phyloP scores from a whole-genome alignment of 2,113 vertebrate genomes.

The Podarcis raffonei region DNA sequence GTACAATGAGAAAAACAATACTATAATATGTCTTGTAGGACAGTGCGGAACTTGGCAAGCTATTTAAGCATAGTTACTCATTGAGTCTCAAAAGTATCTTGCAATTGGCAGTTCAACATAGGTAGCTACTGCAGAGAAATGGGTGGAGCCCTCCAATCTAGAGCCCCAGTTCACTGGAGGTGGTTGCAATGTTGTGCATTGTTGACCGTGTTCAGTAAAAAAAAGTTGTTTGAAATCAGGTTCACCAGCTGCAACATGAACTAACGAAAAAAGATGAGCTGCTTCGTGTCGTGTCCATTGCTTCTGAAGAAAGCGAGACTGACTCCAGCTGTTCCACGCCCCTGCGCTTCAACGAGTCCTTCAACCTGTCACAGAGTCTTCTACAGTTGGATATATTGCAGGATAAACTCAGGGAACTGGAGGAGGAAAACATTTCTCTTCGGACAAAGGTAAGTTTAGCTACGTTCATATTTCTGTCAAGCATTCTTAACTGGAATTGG shows the following conservation, averaged over 20 bases:
- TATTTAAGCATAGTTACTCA: not conserved
- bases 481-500: not conserved
- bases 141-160: not conserved
- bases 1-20: not conserved
- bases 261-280: conserved; percentile 94
- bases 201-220: not conserved
- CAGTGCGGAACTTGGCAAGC: not conserved
- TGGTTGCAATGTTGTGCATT: not conserved
- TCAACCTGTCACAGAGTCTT: conserved; percentile 76
- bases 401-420: conserved; percentile 91
- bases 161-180: not conserved
- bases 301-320: conserved; percentile 93
- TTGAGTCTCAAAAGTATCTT: not conserved
- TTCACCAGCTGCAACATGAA: conserved; percentile 95
- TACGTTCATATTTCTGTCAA: rapidly evolving
- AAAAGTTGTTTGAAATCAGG: conserved; percentile 72
- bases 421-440: conserved; percentile 92
- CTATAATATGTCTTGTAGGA: not conserved
- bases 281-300: conserved; percentile 90
- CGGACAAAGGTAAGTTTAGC: conserved; percentile 83
- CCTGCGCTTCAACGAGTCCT: conserved; percentile 76
- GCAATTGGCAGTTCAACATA: not conserved
- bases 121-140: not conserved
- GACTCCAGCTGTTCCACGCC: conserved; percentile 92
- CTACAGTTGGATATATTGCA: conserved; percentile 90